Evolutionary conservation across 2,797 vertebrate species (phyloP).

Genomic region (Ctenosaura bakeri): DNA sequence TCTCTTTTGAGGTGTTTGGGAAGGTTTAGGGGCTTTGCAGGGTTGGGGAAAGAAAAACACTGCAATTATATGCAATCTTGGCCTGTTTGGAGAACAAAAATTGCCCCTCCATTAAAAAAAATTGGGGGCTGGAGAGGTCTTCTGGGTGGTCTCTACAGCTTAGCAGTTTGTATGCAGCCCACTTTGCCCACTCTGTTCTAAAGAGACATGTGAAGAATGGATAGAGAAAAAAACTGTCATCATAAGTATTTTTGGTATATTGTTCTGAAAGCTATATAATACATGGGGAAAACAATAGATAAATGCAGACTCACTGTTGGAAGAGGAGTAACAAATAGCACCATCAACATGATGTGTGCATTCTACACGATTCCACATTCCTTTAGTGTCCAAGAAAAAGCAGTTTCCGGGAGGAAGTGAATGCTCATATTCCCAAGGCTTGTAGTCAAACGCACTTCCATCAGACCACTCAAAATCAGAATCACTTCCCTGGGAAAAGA

Average conservation of each 20-base stretch:
- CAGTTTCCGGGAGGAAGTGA: conserved; percentile 80
- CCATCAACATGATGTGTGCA: conserved; percentile 84
- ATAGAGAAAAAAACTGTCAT: too few species aligned
- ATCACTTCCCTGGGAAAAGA: conserved; percentile 79
- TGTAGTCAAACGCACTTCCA: conserved; percentile 84
- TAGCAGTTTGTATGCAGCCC: neutral
- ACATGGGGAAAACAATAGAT: neutral
- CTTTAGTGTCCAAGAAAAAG: conserved; percentile 83
- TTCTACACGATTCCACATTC: conserved; percentile 84
- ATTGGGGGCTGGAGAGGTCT: too few species aligned
- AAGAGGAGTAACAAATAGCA: conserved; percentile 90
- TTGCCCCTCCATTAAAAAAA: too few species aligned
- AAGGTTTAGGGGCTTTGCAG: too few species aligned
- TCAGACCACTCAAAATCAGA: conserved; percentile 93
- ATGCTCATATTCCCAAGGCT: conserved; percentile 70
- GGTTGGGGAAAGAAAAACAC: too few species aligned
- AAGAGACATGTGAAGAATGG: neutral
- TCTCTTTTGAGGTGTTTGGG: too few species aligned
- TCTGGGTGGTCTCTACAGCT: too few species aligned
- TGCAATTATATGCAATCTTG: too few species aligned
- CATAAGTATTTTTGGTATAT: neutral
- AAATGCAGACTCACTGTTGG: conserved; percentile 74
- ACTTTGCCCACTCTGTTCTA: neutral
- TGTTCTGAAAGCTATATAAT: neutral
- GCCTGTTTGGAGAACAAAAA: too few species aligned